Evolutionary conservation across 2,888 invertebrate species (phyloP).

Genomic region (Acrocera orbiculus): DNA sequence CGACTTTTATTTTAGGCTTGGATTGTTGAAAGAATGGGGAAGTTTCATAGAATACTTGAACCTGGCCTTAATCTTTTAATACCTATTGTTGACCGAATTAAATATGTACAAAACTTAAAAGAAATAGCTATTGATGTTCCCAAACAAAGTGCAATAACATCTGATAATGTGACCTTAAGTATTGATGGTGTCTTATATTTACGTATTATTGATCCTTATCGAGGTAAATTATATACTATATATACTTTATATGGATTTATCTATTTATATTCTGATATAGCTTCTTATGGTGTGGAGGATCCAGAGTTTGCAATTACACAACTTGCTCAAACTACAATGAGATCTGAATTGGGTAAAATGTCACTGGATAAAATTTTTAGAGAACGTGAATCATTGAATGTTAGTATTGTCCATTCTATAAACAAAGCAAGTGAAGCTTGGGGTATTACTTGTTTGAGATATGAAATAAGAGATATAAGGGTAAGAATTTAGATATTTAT

Average conservation of each 20-base stretch:
- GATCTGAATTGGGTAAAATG: slow-evolving; percentile 96
- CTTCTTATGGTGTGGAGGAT: slow-evolving; percentile 96
- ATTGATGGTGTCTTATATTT: slow-evolving; percentile 97
- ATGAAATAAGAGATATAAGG: slow-evolving; percentile 63
- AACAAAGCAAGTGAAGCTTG: slow-evolving; percentile 97
- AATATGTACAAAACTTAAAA: slow-evolving; percentile 95
- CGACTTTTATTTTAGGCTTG: slow-evolving; percentile 51
- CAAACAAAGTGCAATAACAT: slow-evolving; percentile 93
- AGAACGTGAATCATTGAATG: slow-evolving; percentile 90
- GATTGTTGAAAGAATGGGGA: slow-evolving; percentile 97
- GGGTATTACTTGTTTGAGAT: slow-evolving; percentile 92
- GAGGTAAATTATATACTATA: slow-evolving; percentile 33
- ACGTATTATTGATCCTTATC: slow-evolving; percentile 81
- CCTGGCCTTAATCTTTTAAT: slow-evolving; percentile 87
- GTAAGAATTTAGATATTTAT: slow-evolving; percentile 15
- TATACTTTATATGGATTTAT: too few species aligned
- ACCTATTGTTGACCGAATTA: slow-evolving; percentile 81
- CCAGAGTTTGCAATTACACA: slow-evolving; percentile 99
- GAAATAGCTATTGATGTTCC: slow-evolving; percentile 99
- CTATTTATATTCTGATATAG: too few species aligned
- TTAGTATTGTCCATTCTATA: slow-evolving; percentile 85
- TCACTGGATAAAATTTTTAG: slow-evolving; percentile 89
- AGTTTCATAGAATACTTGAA: slow-evolving; percentile 79
- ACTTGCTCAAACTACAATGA: slow-evolving; percentile 98
- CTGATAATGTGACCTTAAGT: slow-evolving; percentile 90